Evolutionary conservation across 2,797 vertebrate species (phyloP).

Genomic region (Psittacula echo): DNA sequence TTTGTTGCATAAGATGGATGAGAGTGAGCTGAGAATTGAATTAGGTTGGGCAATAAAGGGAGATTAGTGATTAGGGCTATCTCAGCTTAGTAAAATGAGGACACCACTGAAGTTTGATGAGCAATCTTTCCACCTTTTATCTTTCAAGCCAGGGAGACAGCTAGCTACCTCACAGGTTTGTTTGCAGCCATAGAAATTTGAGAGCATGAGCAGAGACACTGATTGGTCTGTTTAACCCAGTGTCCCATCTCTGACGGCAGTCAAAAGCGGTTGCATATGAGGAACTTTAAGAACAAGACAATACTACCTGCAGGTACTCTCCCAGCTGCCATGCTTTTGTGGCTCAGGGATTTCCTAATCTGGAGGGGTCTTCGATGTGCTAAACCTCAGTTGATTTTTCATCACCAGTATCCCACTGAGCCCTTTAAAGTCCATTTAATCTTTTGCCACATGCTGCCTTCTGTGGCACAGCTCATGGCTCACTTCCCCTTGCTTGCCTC

Average conservation of each 20-base stretch:
- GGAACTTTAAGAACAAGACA: not conserved
- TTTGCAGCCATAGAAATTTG: not conserved
- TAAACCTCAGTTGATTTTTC: not conserved
- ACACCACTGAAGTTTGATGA: not conserved
- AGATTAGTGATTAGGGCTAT: not conserved
- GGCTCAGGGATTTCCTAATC: not conserved
- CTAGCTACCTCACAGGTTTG: not conserved
- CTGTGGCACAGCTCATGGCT: not conserved
- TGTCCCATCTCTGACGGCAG: not conserved
- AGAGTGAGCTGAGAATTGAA: not conserved
- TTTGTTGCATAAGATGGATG: not conserved
- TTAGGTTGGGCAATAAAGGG: not conserved
- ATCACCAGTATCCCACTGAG: not conserved
- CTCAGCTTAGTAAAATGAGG: not conserved
- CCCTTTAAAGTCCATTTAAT: not conserved
- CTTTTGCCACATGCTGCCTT: not conserved
- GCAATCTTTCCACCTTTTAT: not conserved
- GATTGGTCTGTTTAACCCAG: not conserved
- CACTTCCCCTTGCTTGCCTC: not conserved
- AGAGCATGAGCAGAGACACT: not conserved
- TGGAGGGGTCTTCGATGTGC: not conserved
- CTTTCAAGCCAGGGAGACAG: not conserved
- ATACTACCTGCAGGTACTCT: not conserved
- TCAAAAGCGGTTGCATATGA: not conserved
- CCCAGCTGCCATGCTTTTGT: not conserved